phyloP scores from a whole-genome alignment of 1,140 invertebrate genomes.

The Drosophila mauritiana region DNA sequence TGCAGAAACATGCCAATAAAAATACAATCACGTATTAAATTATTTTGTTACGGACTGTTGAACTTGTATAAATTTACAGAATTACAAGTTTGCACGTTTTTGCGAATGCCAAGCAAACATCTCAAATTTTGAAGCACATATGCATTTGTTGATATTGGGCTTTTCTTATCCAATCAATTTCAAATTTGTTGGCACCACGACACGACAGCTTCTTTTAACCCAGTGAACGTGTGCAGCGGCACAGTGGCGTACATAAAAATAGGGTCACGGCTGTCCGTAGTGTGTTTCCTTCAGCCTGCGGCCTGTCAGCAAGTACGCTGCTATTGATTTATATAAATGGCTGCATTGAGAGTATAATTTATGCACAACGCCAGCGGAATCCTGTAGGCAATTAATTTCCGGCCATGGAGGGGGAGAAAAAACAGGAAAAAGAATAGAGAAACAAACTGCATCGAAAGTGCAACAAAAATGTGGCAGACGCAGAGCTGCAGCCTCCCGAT shows the following conservation, averaged over 20 bases:
- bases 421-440: slow-evolving; percentile 21
- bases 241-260: slow-evolving; percentile 69
- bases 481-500: slow-evolving; percentile 9
- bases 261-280: slow-evolving; percentile 56
- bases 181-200: neutral
- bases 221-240: slow-evolving; percentile 13
- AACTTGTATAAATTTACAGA: neutral
- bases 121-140: too few relatives aligned
- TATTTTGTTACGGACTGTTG: neutral
- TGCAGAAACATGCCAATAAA: neutral
- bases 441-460: slow-evolving; percentile 43
- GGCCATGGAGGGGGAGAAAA: slow-evolving; percentile 26
- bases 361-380: slow-evolving; percentile 63
- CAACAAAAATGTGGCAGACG: slow-evolving; percentile 51
- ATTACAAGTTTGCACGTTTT: neutral
- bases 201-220: neutral
- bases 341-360: slow-evolving; percentile 68
- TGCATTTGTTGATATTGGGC: neutral
- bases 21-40: neutral
- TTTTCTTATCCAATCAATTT: slow-evolving; percentile 1
- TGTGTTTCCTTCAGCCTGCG: slow-evolving; percentile 11
- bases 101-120: neutral
- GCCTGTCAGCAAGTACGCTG: slow-evolving; percentile 69
- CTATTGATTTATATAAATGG: slow-evolving; percentile 79
- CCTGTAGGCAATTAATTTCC: slow-evolving; percentile 71